phyloP scores from a whole-genome alignment of 2,888 invertebrate species.

The Meteorus cinctellus region DNA sequence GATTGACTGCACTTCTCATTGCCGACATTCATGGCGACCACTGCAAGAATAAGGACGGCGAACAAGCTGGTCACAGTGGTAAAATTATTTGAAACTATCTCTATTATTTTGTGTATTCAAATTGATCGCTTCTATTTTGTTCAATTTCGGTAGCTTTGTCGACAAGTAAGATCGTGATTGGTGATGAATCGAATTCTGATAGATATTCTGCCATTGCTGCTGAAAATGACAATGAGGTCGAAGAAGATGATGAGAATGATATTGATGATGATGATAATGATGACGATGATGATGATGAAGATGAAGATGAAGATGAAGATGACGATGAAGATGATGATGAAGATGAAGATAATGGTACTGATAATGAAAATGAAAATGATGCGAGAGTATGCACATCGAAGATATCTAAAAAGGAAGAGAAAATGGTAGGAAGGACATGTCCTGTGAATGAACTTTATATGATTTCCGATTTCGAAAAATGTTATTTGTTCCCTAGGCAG shows the following conservation, averaged over 20 bases:
- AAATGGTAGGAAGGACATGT: conserved; percentile 62
- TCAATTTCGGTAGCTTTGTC: background rate
- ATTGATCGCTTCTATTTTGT: conserved; percentile 1
- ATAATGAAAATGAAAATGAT: conserved; percentile 56
- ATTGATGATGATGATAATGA: conserved; percentile 59
- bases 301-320: conserved; percentile 64
- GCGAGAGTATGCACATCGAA: conserved; percentile 60
- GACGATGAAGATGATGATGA: conserved; percentile 48
- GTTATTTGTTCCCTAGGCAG: conserved; percentile 75
- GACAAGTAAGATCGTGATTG: conserved; percentile 57
- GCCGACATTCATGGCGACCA: conserved; percentile 76
- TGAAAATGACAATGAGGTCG: conserved; percentile 55
- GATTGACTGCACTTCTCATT: conserved; percentile 82
- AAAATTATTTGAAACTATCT: conserved; percentile 55
- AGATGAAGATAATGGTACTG: conserved; percentile 50
- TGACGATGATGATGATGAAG: conserved; percentile 51
- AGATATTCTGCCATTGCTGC: too few relatives aligned
- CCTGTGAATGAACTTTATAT: background rate
- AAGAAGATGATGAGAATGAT: background rate
- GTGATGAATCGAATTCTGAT: conserved; percentile 44
- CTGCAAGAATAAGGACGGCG: conserved; percentile 24
- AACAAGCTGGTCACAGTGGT: conserved; percentile 66
- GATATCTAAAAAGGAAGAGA: conserved; percentile 62
- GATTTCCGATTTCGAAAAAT: conserved; percentile 16
- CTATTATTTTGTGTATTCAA: background rate